A percentile compares a stretch with the other conserved stretches of the same genome.
These are phyloP conservation scores for Lycaena phlaeas DNA, from an alignment of 2,888 invertebrate species.

Conservation along the genomic window DNA sequence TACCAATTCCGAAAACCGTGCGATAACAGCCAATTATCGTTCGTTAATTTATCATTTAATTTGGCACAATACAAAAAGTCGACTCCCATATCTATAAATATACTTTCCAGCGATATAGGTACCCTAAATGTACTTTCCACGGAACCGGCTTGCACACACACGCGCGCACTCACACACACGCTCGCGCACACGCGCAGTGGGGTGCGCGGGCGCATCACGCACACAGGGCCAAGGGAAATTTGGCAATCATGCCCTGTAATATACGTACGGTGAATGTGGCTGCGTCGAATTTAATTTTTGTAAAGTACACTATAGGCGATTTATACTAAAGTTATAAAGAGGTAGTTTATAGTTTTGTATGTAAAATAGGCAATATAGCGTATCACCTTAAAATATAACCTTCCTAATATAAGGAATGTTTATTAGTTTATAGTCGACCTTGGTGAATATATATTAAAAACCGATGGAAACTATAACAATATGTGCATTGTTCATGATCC, in stretches of 20 bases:
- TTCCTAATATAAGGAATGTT: too few relatives aligned
- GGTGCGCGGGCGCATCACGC: too few relatives aligned
- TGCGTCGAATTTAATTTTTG: slow-evolving; percentile 21
- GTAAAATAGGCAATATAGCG: too few relatives aligned
- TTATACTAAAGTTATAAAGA: too few relatives aligned
- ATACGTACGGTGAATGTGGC: slow-evolving; percentile 14
- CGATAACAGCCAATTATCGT: slow-evolving; percentile 6
- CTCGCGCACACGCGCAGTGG: slow-evolving; percentile 26
- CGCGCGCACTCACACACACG: slow-evolving; percentile 28
- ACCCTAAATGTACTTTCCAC: slow-evolving; percentile 42
- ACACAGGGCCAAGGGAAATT: slow-evolving; percentile 65
- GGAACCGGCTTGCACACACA: slow-evolving; percentile 53
- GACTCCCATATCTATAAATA: slow-evolving; percentile 28
- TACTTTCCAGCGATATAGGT: slow-evolving; percentile 42
- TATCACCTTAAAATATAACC: too few relatives aligned
- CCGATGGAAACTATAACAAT: too few relatives aligned
- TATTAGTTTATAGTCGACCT: too few relatives aligned
- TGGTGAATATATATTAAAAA: too few relatives aligned
- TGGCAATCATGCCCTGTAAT: slow-evolving; percentile 51
- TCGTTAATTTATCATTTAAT: slow-evolving; percentile 8
- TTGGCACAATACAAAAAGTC: slow-evolving; percentile 12
- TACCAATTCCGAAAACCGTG: too few relatives aligned
- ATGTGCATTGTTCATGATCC: too few relatives aligned
- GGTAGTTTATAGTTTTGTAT: too few relatives aligned
- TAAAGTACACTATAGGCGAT: too few relatives aligned